phyloP scores from a whole-genome alignment of 2,797 vertebrate species.

The Delichon dasypus region DNA sequence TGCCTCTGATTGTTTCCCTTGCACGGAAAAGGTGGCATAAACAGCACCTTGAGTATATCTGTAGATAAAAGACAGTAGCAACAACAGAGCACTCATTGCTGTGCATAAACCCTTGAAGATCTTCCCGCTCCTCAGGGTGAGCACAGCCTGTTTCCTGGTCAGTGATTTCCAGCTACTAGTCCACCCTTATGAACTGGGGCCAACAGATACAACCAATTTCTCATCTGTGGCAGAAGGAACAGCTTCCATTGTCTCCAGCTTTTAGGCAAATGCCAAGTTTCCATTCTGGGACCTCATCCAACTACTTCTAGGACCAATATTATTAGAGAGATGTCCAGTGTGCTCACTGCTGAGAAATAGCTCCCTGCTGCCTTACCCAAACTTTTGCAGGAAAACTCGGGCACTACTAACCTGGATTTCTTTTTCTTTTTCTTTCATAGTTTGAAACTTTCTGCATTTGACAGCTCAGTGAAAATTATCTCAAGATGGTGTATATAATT shows the following conservation, averaged over 20 bases:
- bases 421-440: neutral
- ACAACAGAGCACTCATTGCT: neutral
- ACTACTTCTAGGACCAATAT: slow-evolving; percentile 13
- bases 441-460: neutral
- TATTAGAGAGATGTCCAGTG: neutral
- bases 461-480: neutral
- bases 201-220: slow-evolving; percentile 48
- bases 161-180: slow-evolving; percentile 30
- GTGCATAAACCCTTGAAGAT: neutral
- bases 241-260: slow-evolving; percentile 44
- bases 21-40: slow-evolving; percentile 1
- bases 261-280: slow-evolving; percentile 62
- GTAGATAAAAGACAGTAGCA: neutral
- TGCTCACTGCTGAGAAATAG: neutral
- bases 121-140: neutral
- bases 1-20: neutral
- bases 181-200: slow-evolving; percentile 42
- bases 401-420: neutral
- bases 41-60: neutral
- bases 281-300: slow-evolving; percentile 46
- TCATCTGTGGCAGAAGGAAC: slow-evolving; percentile 36
- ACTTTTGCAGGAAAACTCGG: neutral
- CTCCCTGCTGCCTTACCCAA: neutral
- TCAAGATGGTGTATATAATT: neutral
- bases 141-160: slow-evolving; percentile 34